phyloP scores from a whole-genome alignment of 2,113 vertebrate species.

The Zeus faber region DNA sequence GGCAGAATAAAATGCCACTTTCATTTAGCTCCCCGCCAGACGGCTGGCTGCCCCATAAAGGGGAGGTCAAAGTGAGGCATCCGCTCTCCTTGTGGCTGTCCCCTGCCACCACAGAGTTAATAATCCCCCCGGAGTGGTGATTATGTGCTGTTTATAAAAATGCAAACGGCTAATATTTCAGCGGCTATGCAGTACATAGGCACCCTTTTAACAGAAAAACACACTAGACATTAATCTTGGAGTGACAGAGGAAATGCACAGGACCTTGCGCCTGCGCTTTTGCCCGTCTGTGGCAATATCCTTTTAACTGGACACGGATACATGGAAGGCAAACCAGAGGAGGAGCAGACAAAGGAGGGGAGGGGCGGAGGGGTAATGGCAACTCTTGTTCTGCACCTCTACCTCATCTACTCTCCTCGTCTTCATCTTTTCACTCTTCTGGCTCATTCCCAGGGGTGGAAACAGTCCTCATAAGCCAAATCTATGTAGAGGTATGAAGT shows the following conservation, averaged over 20 bases:
- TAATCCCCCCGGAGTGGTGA: slow-evolving; percentile 6
- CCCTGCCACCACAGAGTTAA: background rate
- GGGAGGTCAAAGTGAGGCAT: slow-evolving; percentile 11
- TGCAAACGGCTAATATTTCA: slow-evolving; percentile 1
- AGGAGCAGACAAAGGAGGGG: too few species aligned
- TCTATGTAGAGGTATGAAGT: too few species aligned
- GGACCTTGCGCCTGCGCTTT: too few species aligned
- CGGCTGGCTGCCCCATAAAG: slow-evolving; percentile 18
- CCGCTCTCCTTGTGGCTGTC: too few species aligned
- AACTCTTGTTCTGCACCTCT: background rate
- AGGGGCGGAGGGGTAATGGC: background rate
- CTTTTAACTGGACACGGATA: background rate
- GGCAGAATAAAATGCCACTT: slow-evolving; percentile 40
- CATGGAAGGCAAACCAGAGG: too few species aligned
- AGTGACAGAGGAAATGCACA: too few species aligned
- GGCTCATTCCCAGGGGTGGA: background rate
- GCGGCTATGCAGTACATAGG: background rate
- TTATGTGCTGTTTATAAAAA: slow-evolving; percentile 8
- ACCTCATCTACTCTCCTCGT: background rate
- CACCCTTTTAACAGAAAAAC: slow-evolving; percentile 13
- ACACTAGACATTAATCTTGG: slow-evolving; percentile 23
- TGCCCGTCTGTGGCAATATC: too few species aligned
- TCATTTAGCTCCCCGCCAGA: slow-evolving; percentile 26
- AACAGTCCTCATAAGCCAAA: too few species aligned
- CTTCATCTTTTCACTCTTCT: background rate